Evolutionary conservation across 2,797 vertebrate genomes (phyloP), one percentile per base, ranked within the genome.

Genomic region (Zalophus californianus): DNA sequence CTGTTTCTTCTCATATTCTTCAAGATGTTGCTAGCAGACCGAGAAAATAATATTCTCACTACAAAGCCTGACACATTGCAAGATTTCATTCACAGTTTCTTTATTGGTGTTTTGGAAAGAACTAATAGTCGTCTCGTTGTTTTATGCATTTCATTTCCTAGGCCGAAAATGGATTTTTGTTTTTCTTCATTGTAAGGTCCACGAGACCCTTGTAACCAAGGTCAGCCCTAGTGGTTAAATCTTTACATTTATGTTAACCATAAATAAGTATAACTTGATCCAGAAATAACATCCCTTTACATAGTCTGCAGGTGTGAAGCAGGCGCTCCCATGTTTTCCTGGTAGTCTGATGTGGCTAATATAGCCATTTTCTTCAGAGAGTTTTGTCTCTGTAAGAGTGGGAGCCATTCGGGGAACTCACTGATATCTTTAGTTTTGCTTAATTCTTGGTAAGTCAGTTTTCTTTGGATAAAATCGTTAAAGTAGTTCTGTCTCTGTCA

Each of bases 251-350:
- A 92, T 97, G 89, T 98, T 98, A 99, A 97, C 78, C 75, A 86
- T 96, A 98, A 93, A 84, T 66, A 29, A 32, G 21, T 66, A 29
- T 98, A 87, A 83, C 84, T 41, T 9, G 44, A 80, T 98, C 97
- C 98, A 99, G 98, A 97, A 97, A 94, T 96, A 98, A 94, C 97
- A 98, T 98, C 98, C 98, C 97, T 96, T 98, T 96, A 98, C 97
- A 86, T 82, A 15, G 90, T 98, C 95, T 97, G 87, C 94, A 98
- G 97, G 94, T 97, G 18, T 52, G 95, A 96, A 80, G 91, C 94
- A 96, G 97, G 89, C 92, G 96, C 96, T 98, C 88, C 38, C 92
- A 10, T 56, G 91, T 93, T 98, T 97, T 96, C 98, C 96, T 94
- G 98, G 96, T 96, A 96, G 98, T 98, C 95, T 97, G 97, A 68